A percentile compares a stretch with the other conserved stretches of the same genome.
These are phyloP conservation scores for Turritopsis dohrnii DNA, from an alignment of 30 jellyfish, hydroid and myxozoan genomes.

Conservation along the genomic window DNA sequence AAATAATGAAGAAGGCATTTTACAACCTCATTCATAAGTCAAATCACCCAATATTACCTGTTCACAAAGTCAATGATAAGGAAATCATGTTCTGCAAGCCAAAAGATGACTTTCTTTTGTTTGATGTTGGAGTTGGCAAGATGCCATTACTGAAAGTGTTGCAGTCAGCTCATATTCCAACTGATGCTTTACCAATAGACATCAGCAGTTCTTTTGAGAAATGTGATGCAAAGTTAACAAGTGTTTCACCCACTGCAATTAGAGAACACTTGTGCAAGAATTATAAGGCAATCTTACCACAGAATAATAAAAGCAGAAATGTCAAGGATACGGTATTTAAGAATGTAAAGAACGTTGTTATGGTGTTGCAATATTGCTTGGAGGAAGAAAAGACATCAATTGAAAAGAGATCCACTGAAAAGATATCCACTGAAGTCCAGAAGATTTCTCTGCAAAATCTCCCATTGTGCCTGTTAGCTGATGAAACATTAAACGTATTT, in stretches of 20 bases:
- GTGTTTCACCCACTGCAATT: conserved; percentile 38
- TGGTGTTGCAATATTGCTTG: conserved; percentile 44
- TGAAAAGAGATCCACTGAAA: neutral
- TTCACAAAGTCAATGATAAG: neutral
- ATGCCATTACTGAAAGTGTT: conserved; percentile 10
- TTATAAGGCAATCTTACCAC: conserved; percentile 17
- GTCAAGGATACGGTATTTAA: conserved; percentile 28
- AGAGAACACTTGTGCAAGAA: conserved; percentile 19
- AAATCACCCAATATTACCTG: conserved; percentile 4
- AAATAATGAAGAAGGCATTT: neutral
- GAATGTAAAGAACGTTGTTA: conserved; percentile 29
- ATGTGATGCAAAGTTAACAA: conserved; percentile 29
- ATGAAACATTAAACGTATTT: conserved; percentile 34
- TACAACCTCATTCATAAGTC: neutral
- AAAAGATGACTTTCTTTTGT: conserved; percentile 6
- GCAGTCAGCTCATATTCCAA: conserved; percentile 27
- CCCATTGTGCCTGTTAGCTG: conserved; percentile 63
- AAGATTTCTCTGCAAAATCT: conserved; percentile 31
- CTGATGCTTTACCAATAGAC: conserved; percentile 43
- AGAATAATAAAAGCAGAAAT: neutral
- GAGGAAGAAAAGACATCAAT: neutral
- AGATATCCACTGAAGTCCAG: neutral
- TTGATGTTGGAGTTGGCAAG: neutral
- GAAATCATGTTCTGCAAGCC: neutral
- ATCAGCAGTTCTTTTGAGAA: conserved; percentile 35